A percentile compares a stretch with the other conserved stretches of the same genome.
These are phyloP conservation scores for Phrynocephalus forsythii DNA, from an alignment of 2,797 vertebrate genomes.

Conservation along the genomic window DNA sequence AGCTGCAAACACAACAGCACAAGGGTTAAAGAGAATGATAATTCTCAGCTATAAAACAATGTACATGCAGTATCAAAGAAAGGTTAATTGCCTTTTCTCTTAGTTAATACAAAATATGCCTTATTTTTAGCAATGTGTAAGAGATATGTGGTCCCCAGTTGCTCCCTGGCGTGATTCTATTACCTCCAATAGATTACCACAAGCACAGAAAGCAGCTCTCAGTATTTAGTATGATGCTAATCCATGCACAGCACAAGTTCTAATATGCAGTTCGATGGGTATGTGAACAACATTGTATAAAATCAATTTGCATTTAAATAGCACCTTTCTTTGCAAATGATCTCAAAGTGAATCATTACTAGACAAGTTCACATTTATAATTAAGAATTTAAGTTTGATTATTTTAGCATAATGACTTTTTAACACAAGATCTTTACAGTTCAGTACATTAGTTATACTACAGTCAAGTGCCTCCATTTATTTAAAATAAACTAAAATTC, in stretches of 20 bases:
- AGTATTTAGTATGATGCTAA: slow-evolving; percentile 67
- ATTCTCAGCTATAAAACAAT: slow-evolving; percentile 38
- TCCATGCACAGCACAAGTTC: slow-evolving; percentile 52
- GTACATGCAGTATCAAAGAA: slow-evolving; percentile 14
- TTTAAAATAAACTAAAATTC: slow-evolving; percentile 2
- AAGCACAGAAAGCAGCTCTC: slow-evolving; percentile 19
- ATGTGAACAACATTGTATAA: slow-evolving; percentile 57
- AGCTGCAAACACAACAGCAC: not conserved
- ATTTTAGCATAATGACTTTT: slow-evolving; percentile 73
- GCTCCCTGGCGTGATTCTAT: slow-evolving; percentile 8
- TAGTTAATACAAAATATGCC: slow-evolving; percentile 24
- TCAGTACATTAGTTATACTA: slow-evolving; percentile 65
- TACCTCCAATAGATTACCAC: slow-evolving; percentile 37
- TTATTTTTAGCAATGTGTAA: slow-evolving; percentile 2
- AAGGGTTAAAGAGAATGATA: slow-evolving; percentile 8
- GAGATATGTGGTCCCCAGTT: slow-evolving; percentile 32
- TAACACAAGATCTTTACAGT: slow-evolving; percentile 70
- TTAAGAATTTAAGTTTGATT: slow-evolving; percentile 74
- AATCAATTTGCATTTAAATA: slow-evolving; percentile 74
- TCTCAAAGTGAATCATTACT: slow-evolving; percentile 66
- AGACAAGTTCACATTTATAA: slow-evolving; percentile 71
- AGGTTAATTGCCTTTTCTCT: slow-evolving; percentile 44
- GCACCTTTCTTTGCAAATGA: slow-evolving; percentile 59
- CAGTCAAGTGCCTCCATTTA: slow-evolving; percentile 31
- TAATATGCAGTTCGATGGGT: slow-evolving; percentile 56